These are phyloP conservation scores for Pseudomyrmex dendroicus DNA, from an alignment of 1,140 invertebrate species.

Conservation along the genomic window DNA sequence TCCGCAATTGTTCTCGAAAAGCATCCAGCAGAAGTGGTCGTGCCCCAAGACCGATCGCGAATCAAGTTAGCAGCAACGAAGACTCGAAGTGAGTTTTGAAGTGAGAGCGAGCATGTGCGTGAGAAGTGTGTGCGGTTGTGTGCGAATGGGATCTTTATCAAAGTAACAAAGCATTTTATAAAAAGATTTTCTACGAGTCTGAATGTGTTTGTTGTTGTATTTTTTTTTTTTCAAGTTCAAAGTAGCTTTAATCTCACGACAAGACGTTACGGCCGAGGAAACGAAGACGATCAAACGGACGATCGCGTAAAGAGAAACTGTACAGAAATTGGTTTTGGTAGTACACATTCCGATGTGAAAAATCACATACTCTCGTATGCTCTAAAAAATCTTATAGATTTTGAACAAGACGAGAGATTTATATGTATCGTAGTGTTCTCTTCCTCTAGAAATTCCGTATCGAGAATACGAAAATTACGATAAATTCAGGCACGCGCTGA, in stretches of 20 bases:
- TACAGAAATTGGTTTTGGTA: constrained; percentile 31
- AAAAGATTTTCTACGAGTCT: constrained; percentile 73
- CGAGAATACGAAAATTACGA: neutral
- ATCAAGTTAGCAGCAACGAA: constrained; percentile 36
- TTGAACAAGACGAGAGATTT: constrained; percentile 37
- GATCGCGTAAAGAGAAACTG: constrained; percentile 26
- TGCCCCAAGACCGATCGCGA: neutral
- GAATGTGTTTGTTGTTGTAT: neutral
- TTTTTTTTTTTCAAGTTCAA: constrained; percentile 9
- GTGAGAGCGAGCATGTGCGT: neutral
- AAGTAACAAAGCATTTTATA: constrained; percentile 70
- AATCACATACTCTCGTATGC: neutral
- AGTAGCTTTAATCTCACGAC: constrained; percentile 50
- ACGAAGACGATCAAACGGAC: constrained; percentile 5
- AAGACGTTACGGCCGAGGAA: neutral
- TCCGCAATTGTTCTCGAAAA: constrained; percentile 16
- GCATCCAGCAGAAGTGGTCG: neutral
- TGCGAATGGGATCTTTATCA: constrained; percentile 37
- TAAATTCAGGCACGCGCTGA: neutral
- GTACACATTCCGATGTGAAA: constrained; percentile 21
- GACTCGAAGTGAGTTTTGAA: constrained; percentile 5
- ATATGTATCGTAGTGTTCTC: neutral
- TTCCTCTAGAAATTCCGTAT: neutral
- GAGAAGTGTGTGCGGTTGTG: constrained; percentile 1
- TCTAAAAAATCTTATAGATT: constrained; percentile 49